These are phyloP conservation scores for Anarsia innoxiella DNA, from an alignment of 2,888 invertebrate genomes.

Conservation along the genomic window DNA sequence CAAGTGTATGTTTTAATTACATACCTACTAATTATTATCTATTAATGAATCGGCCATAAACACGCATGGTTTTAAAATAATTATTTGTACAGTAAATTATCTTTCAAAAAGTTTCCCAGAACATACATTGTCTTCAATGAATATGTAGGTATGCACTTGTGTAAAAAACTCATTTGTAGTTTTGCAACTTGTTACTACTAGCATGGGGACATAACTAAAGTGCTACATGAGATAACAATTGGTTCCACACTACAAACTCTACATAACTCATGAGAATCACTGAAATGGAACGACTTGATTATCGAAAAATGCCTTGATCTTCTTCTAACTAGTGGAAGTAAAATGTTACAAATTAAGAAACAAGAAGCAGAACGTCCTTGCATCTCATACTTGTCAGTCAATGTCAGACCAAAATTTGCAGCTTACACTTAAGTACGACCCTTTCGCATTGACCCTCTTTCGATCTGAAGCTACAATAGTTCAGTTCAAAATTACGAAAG, in stretches of 20 bases:
- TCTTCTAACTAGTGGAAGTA: too few species aligned
- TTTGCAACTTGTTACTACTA: conserved; percentile 39
- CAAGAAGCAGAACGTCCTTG: too few species aligned
- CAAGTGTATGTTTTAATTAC: too few species aligned
- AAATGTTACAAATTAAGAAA: too few species aligned
- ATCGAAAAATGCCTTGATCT: too few species aligned
- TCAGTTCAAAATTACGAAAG: conserved; percentile 6
- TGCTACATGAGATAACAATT: neutral
- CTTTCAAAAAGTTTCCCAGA: conserved; percentile 52
- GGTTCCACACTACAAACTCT: too few species aligned
- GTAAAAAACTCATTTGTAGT: conserved; percentile 52
- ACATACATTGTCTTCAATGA: conserved; percentile 48
- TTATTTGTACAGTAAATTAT: conserved; percentile 47
- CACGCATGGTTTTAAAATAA: conserved; percentile 44
- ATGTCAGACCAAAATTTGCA: neutral
- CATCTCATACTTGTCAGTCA: neutral
- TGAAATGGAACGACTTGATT: too few species aligned
- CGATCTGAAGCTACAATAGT: neutral
- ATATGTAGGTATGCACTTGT: conserved; percentile 40
- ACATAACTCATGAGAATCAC: too few species aligned
- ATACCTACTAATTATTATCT: too few species aligned
- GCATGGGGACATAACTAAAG: conserved; percentile 12
- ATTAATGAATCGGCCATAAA: conserved; percentile 24
- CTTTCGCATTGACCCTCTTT: conserved; percentile 5
- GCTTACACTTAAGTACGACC: neutral